phyloP scores from a whole-genome alignment of 2,888 invertebrate species.

The Apotomis betuletana region DNA sequence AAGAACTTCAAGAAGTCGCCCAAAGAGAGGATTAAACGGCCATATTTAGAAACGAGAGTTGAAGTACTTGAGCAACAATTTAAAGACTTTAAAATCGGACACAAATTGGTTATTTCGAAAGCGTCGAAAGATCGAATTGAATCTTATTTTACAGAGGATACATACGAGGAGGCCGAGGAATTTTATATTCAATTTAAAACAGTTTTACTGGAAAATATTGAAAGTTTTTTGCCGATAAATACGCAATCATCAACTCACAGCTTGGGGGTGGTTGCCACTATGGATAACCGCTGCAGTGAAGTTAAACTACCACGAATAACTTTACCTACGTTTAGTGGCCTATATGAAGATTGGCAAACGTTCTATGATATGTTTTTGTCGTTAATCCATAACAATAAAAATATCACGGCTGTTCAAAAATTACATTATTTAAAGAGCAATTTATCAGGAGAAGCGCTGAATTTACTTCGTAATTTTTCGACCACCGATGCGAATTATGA shows the following conservation, averaged over 20 bases:
- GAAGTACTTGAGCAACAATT: not conserved
- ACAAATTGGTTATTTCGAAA: not conserved
- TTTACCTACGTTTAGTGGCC: slow-evolving; percentile 43
- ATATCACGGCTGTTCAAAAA: slow-evolving; percentile 43
- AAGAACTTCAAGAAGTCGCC: slow-evolving; percentile 4
- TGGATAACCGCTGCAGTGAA: slow-evolving; percentile 1
- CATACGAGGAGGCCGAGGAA: slow-evolving; percentile 1
- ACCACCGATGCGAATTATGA: slow-evolving; percentile 44
- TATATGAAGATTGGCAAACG: slow-evolving; percentile 45
- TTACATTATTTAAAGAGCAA: slow-evolving; percentile 46
- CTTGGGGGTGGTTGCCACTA: not conserved
- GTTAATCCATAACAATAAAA: slow-evolving; percentile 43
- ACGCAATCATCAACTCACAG: not conserved
- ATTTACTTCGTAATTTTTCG: slow-evolving; percentile 43
- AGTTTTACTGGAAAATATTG: slow-evolving; percentile 1
- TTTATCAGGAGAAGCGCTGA: slow-evolving; percentile 44
- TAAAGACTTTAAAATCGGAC: not conserved
- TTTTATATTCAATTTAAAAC: slow-evolving; percentile 3
- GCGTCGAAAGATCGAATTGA: not conserved
- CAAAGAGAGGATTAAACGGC: not conserved
- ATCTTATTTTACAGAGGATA: not conserved
- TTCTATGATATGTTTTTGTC: slow-evolving; percentile 45
- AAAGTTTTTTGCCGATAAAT: not conserved
- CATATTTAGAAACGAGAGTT: not conserved
- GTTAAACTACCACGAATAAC: slow-evolving; percentile 42